Base-by-base conservation (phyloP, 2,888 invertebrate species). In the Amorpha juglandis region DNA sequence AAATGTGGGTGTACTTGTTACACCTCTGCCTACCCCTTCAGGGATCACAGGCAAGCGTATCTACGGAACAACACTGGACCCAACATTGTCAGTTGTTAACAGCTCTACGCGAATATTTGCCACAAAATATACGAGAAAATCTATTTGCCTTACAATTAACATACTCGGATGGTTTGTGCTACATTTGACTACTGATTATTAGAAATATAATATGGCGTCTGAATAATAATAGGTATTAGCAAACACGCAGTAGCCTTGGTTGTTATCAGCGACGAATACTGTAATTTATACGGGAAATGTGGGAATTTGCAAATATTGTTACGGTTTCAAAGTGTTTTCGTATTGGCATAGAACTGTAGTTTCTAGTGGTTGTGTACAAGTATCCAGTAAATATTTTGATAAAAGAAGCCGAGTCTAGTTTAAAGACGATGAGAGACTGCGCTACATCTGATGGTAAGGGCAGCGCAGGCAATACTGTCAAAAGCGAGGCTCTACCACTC, bases 211-310 rank as follows among this genome's bases (percentile, higher is more conserved):
- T 35, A n/a, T n/a, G n/a, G 38, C 16, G 58, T 16, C 58, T 27
- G 27, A 3, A 27, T 27, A 27, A 27, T 27, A 27, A 3, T 27
- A 27, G 27, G 19, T 19, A 58, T 12, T 19, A 19, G 11, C 11
- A 11, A 42, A 42, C 42, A 58, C 58, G 58, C 58, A 58, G 19
- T 58, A 42, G 42, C 58, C 58, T 58, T 58, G 58, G 19, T 58
- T 9, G 6, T 38, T 42, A 58, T 58, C 58, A 19, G 19, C 35
- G 58, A 42, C 42, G 58, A 58, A 58, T 58, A 58, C 58, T 42
- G 42, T 42, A 58, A 12, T 16, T 19, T 19, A 50, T 50, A 50
- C 50, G 58, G 38, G 12, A 42, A 42, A 19, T 58, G 58, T 58
- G 58, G 58, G 58, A 58, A 58, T 6, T 19, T 19, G 42, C 38